Conservation (phyloP, 2,888 invertebrate species). For the Tridacna gigas region DNA sequence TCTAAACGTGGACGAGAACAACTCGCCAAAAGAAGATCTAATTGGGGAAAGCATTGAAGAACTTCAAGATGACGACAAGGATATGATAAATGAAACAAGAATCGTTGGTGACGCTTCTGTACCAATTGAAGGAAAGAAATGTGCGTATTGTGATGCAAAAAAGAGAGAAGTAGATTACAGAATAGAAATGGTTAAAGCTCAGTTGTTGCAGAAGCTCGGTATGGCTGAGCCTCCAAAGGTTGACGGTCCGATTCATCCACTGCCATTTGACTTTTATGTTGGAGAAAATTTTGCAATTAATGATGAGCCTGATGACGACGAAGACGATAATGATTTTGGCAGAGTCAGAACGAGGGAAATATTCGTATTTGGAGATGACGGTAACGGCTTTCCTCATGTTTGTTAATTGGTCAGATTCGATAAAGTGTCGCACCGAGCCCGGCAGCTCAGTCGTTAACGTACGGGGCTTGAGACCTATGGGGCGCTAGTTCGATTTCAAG, state of each 20-base stretch:
- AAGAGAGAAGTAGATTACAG: slow-evolving; percentile 23
- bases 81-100: background rate
- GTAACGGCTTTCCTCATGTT: slow-evolving; percentile 21
- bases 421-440: too few species aligned
- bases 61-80: background rate
- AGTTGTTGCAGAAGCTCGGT: slow-evolving; percentile 40
- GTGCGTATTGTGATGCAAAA: background rate
- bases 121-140: background rate
- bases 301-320: slow-evolving; percentile 35
- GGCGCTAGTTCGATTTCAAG: too few species aligned
- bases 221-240: slow-evolving; percentile 47
- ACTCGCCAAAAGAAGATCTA: background rate
- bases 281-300: slow-evolving; percentile 51
- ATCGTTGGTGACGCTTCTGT: background rate
- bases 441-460: too few species aligned
- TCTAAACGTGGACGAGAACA: background rate
- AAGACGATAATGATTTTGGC: slow-evolving; percentile 13
- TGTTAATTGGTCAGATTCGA: background rate
- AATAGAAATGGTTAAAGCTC: slow-evolving; percentile 46
- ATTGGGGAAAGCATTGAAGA: background rate
- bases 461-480: too few species aligned
- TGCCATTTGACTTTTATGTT: slow-evolving; percentile 60
- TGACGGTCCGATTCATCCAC: slow-evolving; percentile 50
- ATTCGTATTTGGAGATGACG: slow-evolving; percentile 55
- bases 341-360: slow-evolving; percentile 45